Percentiles rank a stretch among this genome's conserved stretches.
These are phyloP conservation scores for Pomacea canaliculata DNA, from an alignment of 2,888 invertebrate genomes.

Conservation along the genomic window DNA sequence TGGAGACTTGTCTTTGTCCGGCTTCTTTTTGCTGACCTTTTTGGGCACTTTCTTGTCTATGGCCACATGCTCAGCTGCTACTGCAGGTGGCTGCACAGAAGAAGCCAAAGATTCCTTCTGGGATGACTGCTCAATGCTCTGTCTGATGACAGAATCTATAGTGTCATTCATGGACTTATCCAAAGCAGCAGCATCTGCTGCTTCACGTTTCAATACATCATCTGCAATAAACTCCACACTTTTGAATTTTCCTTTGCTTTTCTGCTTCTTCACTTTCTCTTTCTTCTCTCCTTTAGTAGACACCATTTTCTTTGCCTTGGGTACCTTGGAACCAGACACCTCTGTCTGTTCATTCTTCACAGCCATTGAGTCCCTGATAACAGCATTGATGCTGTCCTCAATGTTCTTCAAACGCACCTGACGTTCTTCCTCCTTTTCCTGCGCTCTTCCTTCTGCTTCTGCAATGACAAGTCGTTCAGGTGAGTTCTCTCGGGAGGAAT, in stretches of 20 bases:
- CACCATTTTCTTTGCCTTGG: conserved; percentile 3
- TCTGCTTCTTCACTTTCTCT: conserved; percentile 27
- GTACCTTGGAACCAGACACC: not conserved
- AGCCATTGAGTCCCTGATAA: conserved; percentile 28
- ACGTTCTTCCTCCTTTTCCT: conserved; percentile 30
- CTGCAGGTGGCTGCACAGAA: not conserved
- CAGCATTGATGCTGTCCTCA: conserved; percentile 36
- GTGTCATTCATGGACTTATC: conserved; percentile 33
- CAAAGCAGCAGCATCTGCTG: conserved; percentile 24
- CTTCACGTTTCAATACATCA: conserved; percentile 22
- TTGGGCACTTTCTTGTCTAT: conserved; percentile 29
- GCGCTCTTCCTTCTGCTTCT: conserved; percentile 31
- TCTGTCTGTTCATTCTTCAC: conserved; percentile 3
- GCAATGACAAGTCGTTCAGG: conserved; percentile 36
- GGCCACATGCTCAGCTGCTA: not conserved
- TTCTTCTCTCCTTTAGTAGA: conserved; percentile 21
- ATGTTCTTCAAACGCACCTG: conserved; percentile 32
- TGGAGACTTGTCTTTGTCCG: conserved; percentile 22
- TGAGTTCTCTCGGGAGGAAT: conserved; percentile 29
- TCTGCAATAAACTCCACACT: conserved; percentile 23
- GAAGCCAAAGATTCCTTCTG: conserved; percentile 26
- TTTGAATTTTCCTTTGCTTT: conserved; percentile 25
- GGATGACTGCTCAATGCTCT: conserved; percentile 33
- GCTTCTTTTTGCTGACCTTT: conserved; percentile 39
- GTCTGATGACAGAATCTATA: conserved; percentile 38